Conservation (phyloP, 2,888 invertebrate genomes). For the Argyresthia goedartella region DNA sequence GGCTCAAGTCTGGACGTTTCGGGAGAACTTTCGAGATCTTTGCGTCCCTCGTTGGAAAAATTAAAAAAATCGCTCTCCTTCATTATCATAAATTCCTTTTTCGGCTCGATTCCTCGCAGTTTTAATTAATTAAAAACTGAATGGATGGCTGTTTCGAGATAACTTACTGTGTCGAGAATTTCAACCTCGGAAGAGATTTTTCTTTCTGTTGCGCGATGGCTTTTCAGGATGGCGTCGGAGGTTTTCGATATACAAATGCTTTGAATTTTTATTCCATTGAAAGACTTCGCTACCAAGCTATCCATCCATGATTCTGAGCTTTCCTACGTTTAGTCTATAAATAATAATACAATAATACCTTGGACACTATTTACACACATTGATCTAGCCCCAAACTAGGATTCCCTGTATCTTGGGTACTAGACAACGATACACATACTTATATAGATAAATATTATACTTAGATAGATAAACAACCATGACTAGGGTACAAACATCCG, state of each 20-base stretch:
- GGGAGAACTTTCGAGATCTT: neutral
- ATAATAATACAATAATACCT: too few relatives aligned
- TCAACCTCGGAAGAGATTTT: neutral
- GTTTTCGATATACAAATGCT: neutral
- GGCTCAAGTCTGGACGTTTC: slow-evolving; percentile 7
- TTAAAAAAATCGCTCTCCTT: slow-evolving; percentile 21
- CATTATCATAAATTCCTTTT: slow-evolving; percentile 27
- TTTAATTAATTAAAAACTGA: slow-evolving; percentile 35
- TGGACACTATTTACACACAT: too few relatives aligned
- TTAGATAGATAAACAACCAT: too few relatives aligned
- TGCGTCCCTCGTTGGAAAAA: neutral
- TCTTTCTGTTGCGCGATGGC: neutral
- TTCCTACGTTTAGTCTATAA: too few relatives aligned
- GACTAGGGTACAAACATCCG: too few relatives aligned
- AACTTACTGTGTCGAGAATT: slow-evolving; percentile 4
- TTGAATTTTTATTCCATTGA: neutral
- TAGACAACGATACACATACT: too few relatives aligned
- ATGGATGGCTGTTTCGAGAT: slow-evolving; percentile 6
- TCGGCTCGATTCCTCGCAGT: slow-evolving; percentile 19
- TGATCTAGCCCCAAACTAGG: too few relatives aligned
- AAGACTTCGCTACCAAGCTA: too few relatives aligned
- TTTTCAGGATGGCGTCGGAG: neutral
- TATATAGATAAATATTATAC: too few relatives aligned
- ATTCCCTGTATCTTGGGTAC: too few relatives aligned
- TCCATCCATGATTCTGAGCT: too few relatives aligned